Evolutionary conservation across 1,140 invertebrate species (phyloP), one percentile per base, ranked within the genome.

Genomic region (Pantala flavescens): DNA sequence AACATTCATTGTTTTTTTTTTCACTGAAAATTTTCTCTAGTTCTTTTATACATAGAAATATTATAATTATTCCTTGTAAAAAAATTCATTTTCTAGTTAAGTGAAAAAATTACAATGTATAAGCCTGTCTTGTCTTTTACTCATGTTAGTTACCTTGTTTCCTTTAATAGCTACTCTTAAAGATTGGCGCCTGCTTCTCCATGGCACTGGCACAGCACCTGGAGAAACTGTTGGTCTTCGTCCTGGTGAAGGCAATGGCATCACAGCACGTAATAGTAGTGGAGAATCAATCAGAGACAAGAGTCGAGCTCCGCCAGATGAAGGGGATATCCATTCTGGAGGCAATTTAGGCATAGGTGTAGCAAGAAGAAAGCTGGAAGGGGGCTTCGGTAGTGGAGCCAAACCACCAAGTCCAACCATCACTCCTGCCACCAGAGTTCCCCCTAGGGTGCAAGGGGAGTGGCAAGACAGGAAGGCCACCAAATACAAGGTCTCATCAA

Each of bases 121-220:
- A 36, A 36, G 28, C 9, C 9, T 36, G 2, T 36, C 28, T 36
- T 36, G 9, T 36, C 9, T 36, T 36, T 36, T 63, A 12, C 5
- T 71, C 28, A 24, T 36, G 10, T 72, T 72, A 63, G 12, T 7
- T 7, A 63, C n/a, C 49, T 63, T 63, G 42, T 63, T 74, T 78
- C 72, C 77, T 80, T 84, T 43, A 73, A 55, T 80, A 88, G 87
- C 83, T 76, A 82, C 82, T 0, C 77, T 88, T 9, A 79, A 82
- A 0, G 83, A 85, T 11, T 88, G 87, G 87, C 83, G 86, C 74
- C 76, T 88, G 71, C 82, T 87, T 23, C 83, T 89, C 73, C 86
- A 87, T 77, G 87, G 87, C 0, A 88, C 87, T 16, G 83, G 85
- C 21, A 85, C 83, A 9, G 83, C 84, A 0, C 81, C 85, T 7